These are phyloP conservation scores for Chascanopsetta lugubris DNA, from an alignment of 2,113 vertebrate species.

Conservation along the genomic window DNA sequence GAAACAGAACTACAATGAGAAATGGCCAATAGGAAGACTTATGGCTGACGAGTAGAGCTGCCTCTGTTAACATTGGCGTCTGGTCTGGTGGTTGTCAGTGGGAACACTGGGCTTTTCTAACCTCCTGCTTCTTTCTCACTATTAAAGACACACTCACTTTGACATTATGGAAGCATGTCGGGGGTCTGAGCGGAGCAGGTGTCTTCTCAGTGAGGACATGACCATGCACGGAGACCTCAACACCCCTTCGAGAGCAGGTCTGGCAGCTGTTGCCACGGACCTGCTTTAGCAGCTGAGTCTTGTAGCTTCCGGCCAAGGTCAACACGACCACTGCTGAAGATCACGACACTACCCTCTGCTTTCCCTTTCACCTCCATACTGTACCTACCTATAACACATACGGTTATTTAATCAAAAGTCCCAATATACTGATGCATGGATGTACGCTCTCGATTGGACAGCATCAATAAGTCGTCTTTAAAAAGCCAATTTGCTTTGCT, in stretches of 20 bases:
- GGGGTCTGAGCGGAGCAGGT: conserved; percentile 65
- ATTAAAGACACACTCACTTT: conserved; percentile 28
- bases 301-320: conserved; percentile 60
- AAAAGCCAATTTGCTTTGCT: too few relatives aligned
- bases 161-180: conserved; percentile 20
- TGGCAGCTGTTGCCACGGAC: conserved; percentile 64
- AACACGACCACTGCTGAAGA: conserved; percentile 34
- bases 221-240: conserved; percentile 46
- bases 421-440: too few relatives aligned
- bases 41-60: conserved; percentile 6
- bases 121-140: conserved; percentile 35
- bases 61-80: conserved; percentile 32
- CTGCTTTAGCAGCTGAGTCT: conserved; percentile 42
- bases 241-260: conserved; percentile 39
- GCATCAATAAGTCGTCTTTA: too few relatives aligned
- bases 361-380: not conserved
- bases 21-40: conserved; percentile 13
- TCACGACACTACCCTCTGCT: conserved; percentile 11
- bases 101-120: conserved; percentile 17
- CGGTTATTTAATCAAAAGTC: too few relatives aligned
- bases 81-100: conserved; percentile 25
- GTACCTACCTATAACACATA: too few relatives aligned
- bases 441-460: too few relatives aligned
- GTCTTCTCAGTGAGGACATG: conserved; percentile 65
- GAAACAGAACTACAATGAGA: conserved; percentile 25